These are phyloP conservation scores for Alces alces DNA, from an alignment of 2,113 vertebrate genomes.

Conservation along the genomic window DNA sequence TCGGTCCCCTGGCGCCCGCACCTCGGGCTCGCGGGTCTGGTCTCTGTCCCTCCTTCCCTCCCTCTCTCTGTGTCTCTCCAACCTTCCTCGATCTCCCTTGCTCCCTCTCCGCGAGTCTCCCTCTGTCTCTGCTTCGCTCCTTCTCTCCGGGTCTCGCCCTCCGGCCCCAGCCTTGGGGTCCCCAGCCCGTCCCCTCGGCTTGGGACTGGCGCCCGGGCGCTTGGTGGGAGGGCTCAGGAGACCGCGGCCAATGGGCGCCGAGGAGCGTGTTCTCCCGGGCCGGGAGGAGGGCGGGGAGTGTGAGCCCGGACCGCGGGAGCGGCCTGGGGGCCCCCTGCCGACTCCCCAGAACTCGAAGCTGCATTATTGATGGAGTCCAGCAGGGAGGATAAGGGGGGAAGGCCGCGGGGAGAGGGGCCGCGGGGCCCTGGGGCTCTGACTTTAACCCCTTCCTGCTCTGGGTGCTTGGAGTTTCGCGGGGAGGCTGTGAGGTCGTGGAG, in stretches of 20 bases:
- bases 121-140: slow-evolving; percentile 59
- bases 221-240: slow-evolving; percentile 49
- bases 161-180: slow-evolving; percentile 69
- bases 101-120: slow-evolving; percentile 44
- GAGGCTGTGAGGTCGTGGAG: slow-evolving; percentile 4
- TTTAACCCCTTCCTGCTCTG: slow-evolving; percentile 43
- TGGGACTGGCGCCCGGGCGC: slow-evolving; percentile 49
- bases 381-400: neutral
- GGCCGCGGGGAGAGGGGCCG: slow-evolving; percentile 69
- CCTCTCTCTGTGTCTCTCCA: neutral
- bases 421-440: slow-evolving; percentile 7
- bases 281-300: neutral
- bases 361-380: slow-evolving; percentile 80
- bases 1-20: neutral
- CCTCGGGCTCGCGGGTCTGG: neutral
- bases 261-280: slow-evolving; percentile 14
- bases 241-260: slow-evolving; percentile 61
- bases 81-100: slow-evolving; percentile 25
- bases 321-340: slow-evolving; percentile 74
- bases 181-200: slow-evolving; percentile 67
- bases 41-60: neutral
- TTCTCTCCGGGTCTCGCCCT: slow-evolving; percentile 62
- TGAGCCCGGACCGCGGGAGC: slow-evolving; percentile 51
- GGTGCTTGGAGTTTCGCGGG: neutral
- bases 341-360: slow-evolving; percentile 65